These are phyloP conservation scores for Miniopterus natalensis DNA, from an alignment of 2,113 vertebrate species.

Conservation along the genomic window DNA sequence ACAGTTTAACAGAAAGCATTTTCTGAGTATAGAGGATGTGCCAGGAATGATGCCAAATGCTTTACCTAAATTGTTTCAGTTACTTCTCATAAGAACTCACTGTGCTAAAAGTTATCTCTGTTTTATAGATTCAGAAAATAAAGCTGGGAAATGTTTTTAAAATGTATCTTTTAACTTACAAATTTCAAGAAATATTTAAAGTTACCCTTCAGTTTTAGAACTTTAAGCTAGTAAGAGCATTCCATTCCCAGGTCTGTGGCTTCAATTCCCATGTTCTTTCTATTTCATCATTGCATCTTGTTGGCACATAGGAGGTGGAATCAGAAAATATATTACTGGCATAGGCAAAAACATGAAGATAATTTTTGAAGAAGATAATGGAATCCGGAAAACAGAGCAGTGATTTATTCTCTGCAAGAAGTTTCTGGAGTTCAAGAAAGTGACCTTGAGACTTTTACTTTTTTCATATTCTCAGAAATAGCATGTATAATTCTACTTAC, in stretches of 20 bases:
- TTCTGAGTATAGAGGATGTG: background rate
- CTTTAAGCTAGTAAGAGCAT: background rate
- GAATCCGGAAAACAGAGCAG: background rate
- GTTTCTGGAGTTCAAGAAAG: constrained; percentile 22
- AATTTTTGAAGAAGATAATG: constrained; percentile 7
- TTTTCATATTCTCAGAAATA: constrained; percentile 24
- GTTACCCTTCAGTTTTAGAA: background rate
- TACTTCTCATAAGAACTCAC: background rate
- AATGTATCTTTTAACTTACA: background rate
- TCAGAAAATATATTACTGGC: background rate
- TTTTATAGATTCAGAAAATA: background rate
- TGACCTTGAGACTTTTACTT: constrained; percentile 16
- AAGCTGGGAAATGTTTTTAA: background rate
- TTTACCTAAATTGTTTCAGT: background rate
- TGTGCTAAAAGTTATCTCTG: background rate
- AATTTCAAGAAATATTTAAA: background rate
- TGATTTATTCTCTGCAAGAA: constrained; percentile 51
- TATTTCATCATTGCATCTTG: background rate
- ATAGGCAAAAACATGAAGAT: background rate
- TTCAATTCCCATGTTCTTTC: background rate
- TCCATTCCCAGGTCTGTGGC: background rate
- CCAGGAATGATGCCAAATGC: background rate
- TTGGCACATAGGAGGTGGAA: background rate
- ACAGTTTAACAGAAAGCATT: background rate
- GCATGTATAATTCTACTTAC: constrained; percentile 23